Conservation (phyloP, 2,113 vertebrate genomes). For the Ammodytes marinus region DNA sequence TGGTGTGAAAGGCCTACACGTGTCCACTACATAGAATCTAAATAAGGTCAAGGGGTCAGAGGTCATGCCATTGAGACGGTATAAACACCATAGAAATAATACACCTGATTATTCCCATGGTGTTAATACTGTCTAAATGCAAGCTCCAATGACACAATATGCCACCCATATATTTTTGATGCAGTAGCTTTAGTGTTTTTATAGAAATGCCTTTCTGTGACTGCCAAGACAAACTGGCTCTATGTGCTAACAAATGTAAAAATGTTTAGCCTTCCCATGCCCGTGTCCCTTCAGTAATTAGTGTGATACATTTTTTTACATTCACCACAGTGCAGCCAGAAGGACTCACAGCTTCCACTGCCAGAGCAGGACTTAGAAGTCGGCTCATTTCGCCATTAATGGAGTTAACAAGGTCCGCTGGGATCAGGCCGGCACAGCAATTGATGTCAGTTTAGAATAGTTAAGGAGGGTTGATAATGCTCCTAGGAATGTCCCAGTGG, state of each 20-base stretch:
- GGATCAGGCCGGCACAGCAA: constrained; percentile 68
- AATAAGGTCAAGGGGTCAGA: background rate
- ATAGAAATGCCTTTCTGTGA: constrained; percentile 27
- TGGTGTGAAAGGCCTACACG: too few species aligned
- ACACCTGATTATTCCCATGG: too few species aligned
- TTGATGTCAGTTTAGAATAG: constrained; percentile 79
- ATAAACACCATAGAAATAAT: background rate
- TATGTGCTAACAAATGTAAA: constrained; percentile 51
- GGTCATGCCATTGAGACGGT: background rate
- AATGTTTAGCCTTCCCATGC: constrained; percentile 58
- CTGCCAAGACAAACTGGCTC: constrained; percentile 57
- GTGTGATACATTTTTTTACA: constrained; percentile 61
- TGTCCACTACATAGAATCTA: too few species aligned
- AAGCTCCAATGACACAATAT: background rate
- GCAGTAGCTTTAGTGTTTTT: background rate
- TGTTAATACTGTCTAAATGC: too few species aligned
- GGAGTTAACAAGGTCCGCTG: constrained; percentile 80
- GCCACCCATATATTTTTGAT: background rate
- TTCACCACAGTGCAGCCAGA: constrained; percentile 48
- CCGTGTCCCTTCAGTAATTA: constrained; percentile 68
- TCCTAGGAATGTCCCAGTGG: constrained; percentile 69
- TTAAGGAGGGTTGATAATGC: constrained; percentile 75
- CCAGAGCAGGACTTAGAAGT: constrained; percentile 65
- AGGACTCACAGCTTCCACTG: constrained; percentile 52
- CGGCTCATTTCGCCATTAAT: constrained; percentile 76